Conservation (phyloP, 2,113 vertebrate species). For the Xiphias gladius region DNA sequence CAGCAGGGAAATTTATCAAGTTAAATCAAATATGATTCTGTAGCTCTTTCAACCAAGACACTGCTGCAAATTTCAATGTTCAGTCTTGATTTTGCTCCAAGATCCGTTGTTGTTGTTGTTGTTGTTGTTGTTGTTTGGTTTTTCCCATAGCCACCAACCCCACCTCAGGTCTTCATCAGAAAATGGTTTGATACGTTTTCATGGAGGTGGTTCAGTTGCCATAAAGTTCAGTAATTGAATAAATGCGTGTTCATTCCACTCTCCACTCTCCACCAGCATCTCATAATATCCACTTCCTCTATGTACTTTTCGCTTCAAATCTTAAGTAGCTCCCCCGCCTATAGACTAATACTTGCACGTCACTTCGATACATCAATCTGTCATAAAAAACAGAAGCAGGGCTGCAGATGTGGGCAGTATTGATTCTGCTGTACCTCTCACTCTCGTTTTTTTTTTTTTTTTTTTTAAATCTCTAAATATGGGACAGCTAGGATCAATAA, state of each 20-base stretch:
- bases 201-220: not conserved
- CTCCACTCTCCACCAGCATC: not conserved
- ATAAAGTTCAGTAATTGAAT: not conserved
- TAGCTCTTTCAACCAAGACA: not conserved
- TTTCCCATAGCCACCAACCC: not conserved
- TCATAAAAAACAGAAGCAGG: slow-evolving; percentile 39
- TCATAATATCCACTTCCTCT: not conserved
- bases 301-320: not conserved
- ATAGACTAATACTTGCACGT: slow-evolving; percentile 24
- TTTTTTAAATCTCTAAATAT: slow-evolving; percentile 63
- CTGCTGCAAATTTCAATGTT: not conserved
- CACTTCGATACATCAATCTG: slow-evolving; percentile 54
- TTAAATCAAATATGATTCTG: not conserved
- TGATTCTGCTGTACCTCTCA: slow-evolving; percentile 43
- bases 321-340: not conserved
- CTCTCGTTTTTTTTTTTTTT: slow-evolving; percentile 8
- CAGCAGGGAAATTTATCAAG: not conserved
- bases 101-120: not conserved
- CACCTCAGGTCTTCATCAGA: not conserved
- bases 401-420: slow-evolving; percentile 51
- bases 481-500: slow-evolving; percentile 80
- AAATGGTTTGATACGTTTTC: slow-evolving; percentile 5
- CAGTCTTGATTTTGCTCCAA: not conserved
- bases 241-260: not conserved
- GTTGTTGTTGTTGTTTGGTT: not conserved